These are phyloP conservation scores for Dicyrtomina minuta DNA, from an alignment of 2,888 invertebrate genomes.

Conservation along the genomic window DNA sequence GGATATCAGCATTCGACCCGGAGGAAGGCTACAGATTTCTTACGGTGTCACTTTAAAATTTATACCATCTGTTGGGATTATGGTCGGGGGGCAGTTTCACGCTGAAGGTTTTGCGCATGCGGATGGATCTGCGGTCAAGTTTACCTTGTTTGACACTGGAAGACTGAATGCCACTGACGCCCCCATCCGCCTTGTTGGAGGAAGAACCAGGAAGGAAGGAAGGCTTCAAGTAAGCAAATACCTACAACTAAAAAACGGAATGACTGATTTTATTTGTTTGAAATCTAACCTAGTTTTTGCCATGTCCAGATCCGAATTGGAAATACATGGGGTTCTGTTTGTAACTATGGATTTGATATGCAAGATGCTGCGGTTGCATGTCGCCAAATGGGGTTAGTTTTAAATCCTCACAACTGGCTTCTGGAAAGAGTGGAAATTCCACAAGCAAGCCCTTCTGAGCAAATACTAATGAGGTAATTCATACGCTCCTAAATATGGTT, in stretches of 20 bases:
- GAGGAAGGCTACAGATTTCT: constrained; percentile 83
- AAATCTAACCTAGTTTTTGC: background rate
- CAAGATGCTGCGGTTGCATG: constrained; percentile 90
- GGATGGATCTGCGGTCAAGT: constrained; percentile 51
- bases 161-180: constrained; percentile 64
- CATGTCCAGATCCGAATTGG: constrained; percentile 73
- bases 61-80: constrained; percentile 90
- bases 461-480: constrained; percentile 66
- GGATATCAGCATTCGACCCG: constrained; percentile 91
- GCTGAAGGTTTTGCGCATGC: constrained; percentile 59
- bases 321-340: constrained; percentile 94
- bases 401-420: constrained; percentile 90
- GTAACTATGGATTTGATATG: constrained; percentile 93
- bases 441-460: constrained; percentile 71
- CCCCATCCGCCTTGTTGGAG: constrained; percentile 79
- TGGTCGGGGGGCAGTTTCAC: constrained; percentile 89
- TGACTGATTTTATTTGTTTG: background rate
- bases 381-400: constrained; percentile 86
- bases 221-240: constrained; percentile 68
- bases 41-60: constrained; percentile 86
- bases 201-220: constrained; percentile 79
- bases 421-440: constrained; percentile 81
- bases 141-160: constrained; percentile 52
- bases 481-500: no score
- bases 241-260: no score